phyloP scores from a whole-genome alignment of 1,140 invertebrate species.

The Antheraea pernyi region DNA sequence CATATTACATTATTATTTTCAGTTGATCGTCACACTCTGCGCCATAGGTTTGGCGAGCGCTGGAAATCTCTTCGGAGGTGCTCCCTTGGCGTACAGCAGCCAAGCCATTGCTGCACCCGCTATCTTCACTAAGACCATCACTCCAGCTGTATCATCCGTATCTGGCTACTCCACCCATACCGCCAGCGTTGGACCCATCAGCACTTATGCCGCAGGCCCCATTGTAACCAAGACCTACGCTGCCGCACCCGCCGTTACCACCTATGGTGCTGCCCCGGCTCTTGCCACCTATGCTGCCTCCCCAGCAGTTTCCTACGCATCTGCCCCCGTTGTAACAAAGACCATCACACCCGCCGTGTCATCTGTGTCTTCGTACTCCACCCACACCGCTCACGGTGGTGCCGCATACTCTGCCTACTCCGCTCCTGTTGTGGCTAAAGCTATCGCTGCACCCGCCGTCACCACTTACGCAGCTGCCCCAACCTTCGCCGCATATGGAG shows the following conservation, averaged over 20 bases:
- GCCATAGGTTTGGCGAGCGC: slow-evolving; percentile 51
- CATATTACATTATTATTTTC: slow-evolving; percentile 20
- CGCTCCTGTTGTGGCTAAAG: slow-evolving; percentile 20
- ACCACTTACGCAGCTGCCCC: slow-evolving; percentile 25
- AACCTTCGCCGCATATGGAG: slow-evolving; percentile 28
- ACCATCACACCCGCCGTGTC: slow-evolving; percentile 56
- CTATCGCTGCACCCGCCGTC: slow-evolving; percentile 20
- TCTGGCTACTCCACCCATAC: slow-evolving; percentile 45
- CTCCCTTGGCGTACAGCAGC: slow-evolving; percentile 37
- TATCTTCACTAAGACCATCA: slow-evolving; percentile 43
- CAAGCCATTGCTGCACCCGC: slow-evolving; percentile 35
- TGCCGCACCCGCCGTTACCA: slow-evolving; percentile 27
- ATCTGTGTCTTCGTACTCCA: slow-evolving; percentile 55
- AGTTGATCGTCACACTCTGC: slow-evolving; percentile 58
- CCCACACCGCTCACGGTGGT: slow-evolving; percentile 54
- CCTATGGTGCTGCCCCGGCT: slow-evolving; percentile 30
- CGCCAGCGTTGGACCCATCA: slow-evolving; percentile 39
- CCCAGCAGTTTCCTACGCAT: slow-evolving; percentile 30
- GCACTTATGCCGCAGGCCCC: slow-evolving; percentile 37
- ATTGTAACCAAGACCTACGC: slow-evolving; percentile 29
- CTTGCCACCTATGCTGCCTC: slow-evolving; percentile 36
- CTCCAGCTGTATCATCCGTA: slow-evolving; percentile 43
- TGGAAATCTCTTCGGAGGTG: slow-evolving; percentile 44
- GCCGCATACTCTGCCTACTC: slow-evolving; percentile 34
- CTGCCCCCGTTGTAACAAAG: slow-evolving; percentile 30